Conservation (phyloP, 2,888 invertebrate species). For the Tipula unca region DNA sequence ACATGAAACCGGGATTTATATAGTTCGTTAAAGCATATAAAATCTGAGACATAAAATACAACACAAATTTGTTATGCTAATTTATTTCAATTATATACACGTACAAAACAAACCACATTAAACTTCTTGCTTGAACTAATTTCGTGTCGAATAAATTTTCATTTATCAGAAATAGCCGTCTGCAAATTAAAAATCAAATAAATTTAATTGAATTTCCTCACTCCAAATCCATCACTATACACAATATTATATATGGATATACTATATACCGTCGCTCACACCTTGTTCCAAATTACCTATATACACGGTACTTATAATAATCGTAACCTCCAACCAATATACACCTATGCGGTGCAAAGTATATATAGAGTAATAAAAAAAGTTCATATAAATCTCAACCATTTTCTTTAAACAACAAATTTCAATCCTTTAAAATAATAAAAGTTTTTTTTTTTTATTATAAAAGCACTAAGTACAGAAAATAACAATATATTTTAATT, state of each 20-base stretch:
- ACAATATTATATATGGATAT: too few species aligned
- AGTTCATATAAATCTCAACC: neutral
- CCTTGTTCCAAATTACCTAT: neutral
- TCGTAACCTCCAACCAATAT: neutral
- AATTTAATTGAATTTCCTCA: constrained; percentile 14
- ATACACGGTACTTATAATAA: neutral
- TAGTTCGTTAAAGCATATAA: neutral
- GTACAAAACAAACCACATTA: neutral
- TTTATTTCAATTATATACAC: neutral
- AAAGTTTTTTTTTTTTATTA: neutral
- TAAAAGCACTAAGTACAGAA: neutral
- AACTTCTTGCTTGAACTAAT: neutral
- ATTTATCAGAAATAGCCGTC: neutral
- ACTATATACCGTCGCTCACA: neutral
- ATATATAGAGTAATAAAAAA: neutral
- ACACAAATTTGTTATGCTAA: neutral
- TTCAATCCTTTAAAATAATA: neutral
- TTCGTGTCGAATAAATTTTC: neutral
- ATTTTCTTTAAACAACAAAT: neutral
- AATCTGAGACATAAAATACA: neutral
- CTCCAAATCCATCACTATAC: neutral
- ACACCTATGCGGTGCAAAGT: neutral
- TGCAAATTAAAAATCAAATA: neutral
- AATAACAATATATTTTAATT: constrained; percentile 8
- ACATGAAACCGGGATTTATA: neutral